Conservation (phyloP, 2,888 invertebrate species). For the Tipula unca region DNA sequence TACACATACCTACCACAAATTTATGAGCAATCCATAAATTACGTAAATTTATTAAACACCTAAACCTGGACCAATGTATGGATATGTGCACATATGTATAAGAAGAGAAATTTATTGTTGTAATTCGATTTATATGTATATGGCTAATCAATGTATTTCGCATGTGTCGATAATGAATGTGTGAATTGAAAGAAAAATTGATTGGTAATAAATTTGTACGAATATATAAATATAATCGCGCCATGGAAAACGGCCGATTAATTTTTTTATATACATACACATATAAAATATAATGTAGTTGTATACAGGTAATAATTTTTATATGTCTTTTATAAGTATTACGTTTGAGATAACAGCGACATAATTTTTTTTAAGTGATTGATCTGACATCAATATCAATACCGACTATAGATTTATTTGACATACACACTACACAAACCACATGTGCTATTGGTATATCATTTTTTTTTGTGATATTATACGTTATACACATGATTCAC, state of each 20-base stretch:
- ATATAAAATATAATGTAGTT: not conserved
- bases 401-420: not conserved
- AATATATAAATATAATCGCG: not conserved
- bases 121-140: not conserved
- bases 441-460: not conserved
- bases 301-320: not conserved
- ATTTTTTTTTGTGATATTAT: not conserved
- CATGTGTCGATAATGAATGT: not conserved
- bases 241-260: not conserved
- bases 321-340: not conserved
- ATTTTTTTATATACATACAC: not conserved
- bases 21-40: not conserved
- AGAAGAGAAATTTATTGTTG: not conserved
- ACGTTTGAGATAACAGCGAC: not conserved
- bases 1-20: not conserved
- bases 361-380: not conserved
- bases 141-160: not conserved
- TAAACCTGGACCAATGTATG: not conserved
- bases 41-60: not conserved
- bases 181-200: not conserved
- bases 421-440: not conserved
- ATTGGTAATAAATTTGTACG: not conserved
- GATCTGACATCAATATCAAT: not conserved
- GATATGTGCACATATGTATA: not conserved
- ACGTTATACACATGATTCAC: not conserved